These are phyloP conservation scores for Thalassophryne amazonica DNA, from an alignment of 2,797 vertebrate genomes.

Conservation along the genomic window DNA sequence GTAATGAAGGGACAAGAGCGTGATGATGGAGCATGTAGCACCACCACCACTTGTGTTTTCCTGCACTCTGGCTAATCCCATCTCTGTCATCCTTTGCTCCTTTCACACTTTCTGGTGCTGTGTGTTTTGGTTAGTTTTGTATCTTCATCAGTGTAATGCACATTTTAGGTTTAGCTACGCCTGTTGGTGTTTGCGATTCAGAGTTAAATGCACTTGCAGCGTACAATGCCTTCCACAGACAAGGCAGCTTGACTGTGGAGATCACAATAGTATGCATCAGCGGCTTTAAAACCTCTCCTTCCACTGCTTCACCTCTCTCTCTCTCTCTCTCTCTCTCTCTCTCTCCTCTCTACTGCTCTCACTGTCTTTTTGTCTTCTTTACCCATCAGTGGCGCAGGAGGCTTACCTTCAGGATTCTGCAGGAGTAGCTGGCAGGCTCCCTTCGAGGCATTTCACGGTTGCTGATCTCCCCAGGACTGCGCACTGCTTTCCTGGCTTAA, in stretches of 20 bases:
- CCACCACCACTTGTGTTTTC: constrained; percentile 28
- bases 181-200: constrained; percentile 26
- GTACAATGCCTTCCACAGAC: constrained; percentile 36
- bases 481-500: constrained; percentile 63
- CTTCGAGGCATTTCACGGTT: constrained; percentile 76
- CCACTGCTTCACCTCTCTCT: not conserved
- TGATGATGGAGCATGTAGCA: constrained; percentile 17
- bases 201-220: constrained; percentile 37
- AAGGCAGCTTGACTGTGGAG: constrained; percentile 30
- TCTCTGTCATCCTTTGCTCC: constrained; percentile 11
- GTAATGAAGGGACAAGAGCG: constrained; percentile 22
- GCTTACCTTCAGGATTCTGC: constrained; percentile 79
- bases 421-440: constrained; percentile 68
- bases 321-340: constrained; percentile 9
- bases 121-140: constrained; percentile 1
- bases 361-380: not conserved
- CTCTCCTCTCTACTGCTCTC: constrained; percentile 3
- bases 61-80: constrained; percentile 13
- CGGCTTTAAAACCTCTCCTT: constrained; percentile 37
- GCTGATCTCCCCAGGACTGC: constrained; percentile 63
- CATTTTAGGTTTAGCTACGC: constrained; percentile 26
- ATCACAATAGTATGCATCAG: constrained; percentile 45
- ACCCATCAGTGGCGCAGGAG: constrained; percentile 11
- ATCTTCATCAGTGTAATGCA: constrained; percentile 9
- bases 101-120: not conserved